These are phyloP conservation scores for Neolamprologus caudopunctatus DNA, from an alignment of 2,113 vertebrate genomes.

Conservation along the genomic window DNA sequence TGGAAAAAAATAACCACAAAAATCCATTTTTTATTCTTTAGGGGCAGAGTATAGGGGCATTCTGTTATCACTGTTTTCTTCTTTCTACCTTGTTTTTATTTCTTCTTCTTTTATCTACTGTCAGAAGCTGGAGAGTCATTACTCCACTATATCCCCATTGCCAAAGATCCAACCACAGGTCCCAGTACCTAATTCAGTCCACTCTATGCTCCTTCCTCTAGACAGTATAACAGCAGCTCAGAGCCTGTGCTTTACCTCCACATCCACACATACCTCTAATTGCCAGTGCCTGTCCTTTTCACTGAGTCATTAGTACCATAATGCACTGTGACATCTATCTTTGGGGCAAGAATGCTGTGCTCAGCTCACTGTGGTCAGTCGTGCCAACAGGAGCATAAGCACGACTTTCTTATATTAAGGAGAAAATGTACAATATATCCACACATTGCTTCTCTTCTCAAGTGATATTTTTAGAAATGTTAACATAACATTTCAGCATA, in stretches of 20 bases:
- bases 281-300: conserved; percentile 45
- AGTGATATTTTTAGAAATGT: not conserved
- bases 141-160: not conserved
- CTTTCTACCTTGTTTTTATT: not conserved
- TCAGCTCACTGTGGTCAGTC: conserved; percentile 33
- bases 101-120: not conserved
- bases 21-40: not conserved
- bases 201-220: not conserved
- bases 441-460: not conserved
- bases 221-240: not conserved
- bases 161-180: not conserved
- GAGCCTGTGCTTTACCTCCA: conserved; percentile 9
- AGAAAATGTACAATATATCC: not conserved
- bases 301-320: conserved; percentile 48
- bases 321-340: conserved; percentile 54
- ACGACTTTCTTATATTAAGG: not conserved
- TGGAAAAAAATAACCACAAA: not conserved
- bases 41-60: not conserved
- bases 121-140: conserved; percentile 2
- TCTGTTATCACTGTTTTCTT: not conserved
- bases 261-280: conserved; percentile 47
- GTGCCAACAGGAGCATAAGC: conserved; percentile 3
- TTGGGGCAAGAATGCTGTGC: conserved; percentile 46
- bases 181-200: not conserved
- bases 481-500: not conserved